phyloP scores from a whole-genome alignment of 2,797 vertebrate species.

The Semotilus atromaculatus region DNA sequence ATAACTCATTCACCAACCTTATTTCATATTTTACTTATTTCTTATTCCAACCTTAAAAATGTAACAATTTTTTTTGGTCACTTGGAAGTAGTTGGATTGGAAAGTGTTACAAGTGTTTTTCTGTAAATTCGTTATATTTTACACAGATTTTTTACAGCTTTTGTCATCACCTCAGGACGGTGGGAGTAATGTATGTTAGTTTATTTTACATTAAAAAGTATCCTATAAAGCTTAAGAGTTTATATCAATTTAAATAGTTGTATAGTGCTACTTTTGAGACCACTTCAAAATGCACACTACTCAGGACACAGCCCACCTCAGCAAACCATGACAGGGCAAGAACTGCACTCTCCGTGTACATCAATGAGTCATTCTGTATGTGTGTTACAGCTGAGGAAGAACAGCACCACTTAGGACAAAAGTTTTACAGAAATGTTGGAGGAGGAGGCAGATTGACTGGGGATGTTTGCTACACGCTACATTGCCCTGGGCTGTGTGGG shows the following conservation, averaged over 20 bases:
- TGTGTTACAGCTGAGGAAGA: slow-evolving; percentile 68
- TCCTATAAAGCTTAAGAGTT: not conserved
- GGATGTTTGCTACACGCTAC: slow-evolving; percentile 77
- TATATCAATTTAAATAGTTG: not conserved
- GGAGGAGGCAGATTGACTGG: slow-evolving; percentile 66
- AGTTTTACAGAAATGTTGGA: slow-evolving; percentile 66
- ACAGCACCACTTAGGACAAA: slow-evolving; percentile 61
- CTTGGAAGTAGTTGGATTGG: not conserved
- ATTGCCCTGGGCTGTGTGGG: slow-evolving; percentile 70
- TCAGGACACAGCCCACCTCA: not conserved
- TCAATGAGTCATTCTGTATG: slow-evolving; percentile 70
- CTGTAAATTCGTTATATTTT: not conserved
- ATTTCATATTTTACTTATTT: no score
- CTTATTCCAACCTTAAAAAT: no score
- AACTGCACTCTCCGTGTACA: not conserved
- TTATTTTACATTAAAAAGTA: not conserved
- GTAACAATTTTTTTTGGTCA: not conserved
- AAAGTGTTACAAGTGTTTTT: not conserved
- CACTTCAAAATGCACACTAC: not conserved
- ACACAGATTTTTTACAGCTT: not conserved
- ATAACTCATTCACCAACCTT: not conserved
- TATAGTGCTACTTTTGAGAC: not conserved
- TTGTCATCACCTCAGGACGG: not conserved
- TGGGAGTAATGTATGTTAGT: not conserved
- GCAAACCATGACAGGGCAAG: slow-evolving; percentile 20